Evolutionary conservation across 2,888 invertebrate genomes (phyloP), one percentile per base, ranked within the genome.

Genomic region (Phengaris alcon): DNA sequence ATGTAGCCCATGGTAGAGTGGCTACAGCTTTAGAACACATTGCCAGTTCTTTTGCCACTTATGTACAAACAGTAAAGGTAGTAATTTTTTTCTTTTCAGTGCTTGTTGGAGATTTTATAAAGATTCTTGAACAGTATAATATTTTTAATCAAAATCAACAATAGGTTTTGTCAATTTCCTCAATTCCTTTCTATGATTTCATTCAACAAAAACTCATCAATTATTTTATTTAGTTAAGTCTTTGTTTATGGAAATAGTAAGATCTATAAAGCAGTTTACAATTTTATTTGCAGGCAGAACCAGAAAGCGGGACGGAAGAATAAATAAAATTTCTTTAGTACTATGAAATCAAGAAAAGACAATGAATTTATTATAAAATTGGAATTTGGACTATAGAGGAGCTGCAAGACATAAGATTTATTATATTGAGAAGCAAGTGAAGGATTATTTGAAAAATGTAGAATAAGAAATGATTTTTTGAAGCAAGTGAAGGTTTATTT

Each of bases 21-120:
- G 22, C 22, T 7, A 59, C 59, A 59, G 59, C 59, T 22, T 59
- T 59, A 59, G 59, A 59, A 59, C 59, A 22, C 59, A 59, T 59
- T 59, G 59, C 59, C 22, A 59, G 59, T 59, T 59, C 59, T 3
- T 15, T 59, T 59, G 59, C 59, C 15, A 22, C 22, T 59, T 59
- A 59, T 59, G 15, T 59, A 22, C 59, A 59, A 59, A 59, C 59
- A 22, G 59, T 59, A 9, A 59, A 57, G 57, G 57, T 57, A 55
- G 15, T 55, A 55, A n/a, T 55, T 55, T 55, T n/a, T 13, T n/a
- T n/a, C 46, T 55, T 55, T n/a, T 7, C 7, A 54, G 54, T 54
- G 13, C 22, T 22, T 22, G 22, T 22, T 22, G 22, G 1, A 22
- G 22, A 22, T 22, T 22, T 22, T 22, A 22, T 22, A 22, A 22